These are phyloP conservation scores for Ictalurus furcatus DNA, from an alignment of 2,113 vertebrate species.

Conservation along the genomic window DNA sequence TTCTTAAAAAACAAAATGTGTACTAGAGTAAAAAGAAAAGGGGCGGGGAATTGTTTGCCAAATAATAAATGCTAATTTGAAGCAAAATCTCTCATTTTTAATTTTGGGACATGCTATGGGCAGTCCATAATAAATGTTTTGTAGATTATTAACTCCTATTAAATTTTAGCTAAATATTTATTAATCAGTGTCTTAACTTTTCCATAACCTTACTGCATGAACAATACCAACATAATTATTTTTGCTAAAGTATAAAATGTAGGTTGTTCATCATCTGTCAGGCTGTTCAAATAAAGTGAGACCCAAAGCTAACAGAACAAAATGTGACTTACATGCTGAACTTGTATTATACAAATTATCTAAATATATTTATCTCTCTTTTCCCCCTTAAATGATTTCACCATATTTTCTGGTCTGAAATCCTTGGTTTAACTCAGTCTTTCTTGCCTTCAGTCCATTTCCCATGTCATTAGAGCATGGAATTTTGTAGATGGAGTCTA, in stretches of 20 bases:
- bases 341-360: not conserved
- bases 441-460: constrained; percentile 47
- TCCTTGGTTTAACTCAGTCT: constrained; percentile 34
- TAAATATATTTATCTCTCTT: not conserved
- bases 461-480: constrained; percentile 41
- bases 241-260: not conserved
- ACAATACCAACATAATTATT: not conserved
- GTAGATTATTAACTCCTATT: not conserved
- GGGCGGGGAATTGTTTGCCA: not conserved
- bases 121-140: constrained; percentile 9
- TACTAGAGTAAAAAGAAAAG: not conserved
- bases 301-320: constrained; percentile 7
- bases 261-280: not conserved
- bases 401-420: constrained; percentile 43
- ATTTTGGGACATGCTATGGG: not conserved
- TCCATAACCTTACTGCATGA: not conserved
- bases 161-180: not conserved
- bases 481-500: constrained; percentile 45
- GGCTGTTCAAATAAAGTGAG: constrained; percentile 8
- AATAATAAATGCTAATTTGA: not conserved
- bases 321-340: not conserved
- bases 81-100: not conserved
- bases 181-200: not conserved
- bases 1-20: not conserved
- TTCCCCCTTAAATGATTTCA: constrained; percentile 23